Percentiles rank a stretch among this genome's conserved stretches.
These are phyloP conservation scores for Tragelaphus buxtoni DNA, from an alignment of 2,113 vertebrate species.

Conservation along the genomic window DNA sequence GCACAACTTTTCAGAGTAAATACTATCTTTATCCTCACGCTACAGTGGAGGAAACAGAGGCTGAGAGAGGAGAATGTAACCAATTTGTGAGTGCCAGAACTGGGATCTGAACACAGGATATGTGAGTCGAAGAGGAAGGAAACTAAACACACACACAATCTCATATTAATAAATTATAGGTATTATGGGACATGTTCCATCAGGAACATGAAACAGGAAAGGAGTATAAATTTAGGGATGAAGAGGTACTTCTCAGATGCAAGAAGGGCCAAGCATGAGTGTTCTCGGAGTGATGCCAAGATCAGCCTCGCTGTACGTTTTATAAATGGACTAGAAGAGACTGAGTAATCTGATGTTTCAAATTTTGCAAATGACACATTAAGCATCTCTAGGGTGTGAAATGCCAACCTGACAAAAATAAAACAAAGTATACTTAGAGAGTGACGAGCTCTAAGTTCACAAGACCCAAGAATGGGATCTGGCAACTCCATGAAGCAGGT, in stretches of 20 bases:
- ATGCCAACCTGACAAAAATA: slow-evolving; percentile 73
- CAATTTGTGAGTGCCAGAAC: not conserved
- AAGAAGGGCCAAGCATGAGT: slow-evolving; percentile 14
- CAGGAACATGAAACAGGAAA: not conserved
- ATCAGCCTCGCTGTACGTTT: slow-evolving; percentile 17
- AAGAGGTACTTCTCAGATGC: not conserved
- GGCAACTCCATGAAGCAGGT: slow-evolving; percentile 7
- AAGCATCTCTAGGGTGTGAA: slow-evolving; percentile 65
- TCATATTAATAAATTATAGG: not conserved
- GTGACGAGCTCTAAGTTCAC: slow-evolving; percentile 11
- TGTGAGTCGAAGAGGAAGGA: not conserved
- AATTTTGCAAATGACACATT: slow-evolving; percentile 66
- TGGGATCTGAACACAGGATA: not conserved
- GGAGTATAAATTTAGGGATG: not conserved
- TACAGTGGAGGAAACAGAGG: not conserved
- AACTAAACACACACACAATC: not conserved
- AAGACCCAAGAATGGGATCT: not conserved
- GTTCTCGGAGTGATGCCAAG: slow-evolving; percentile 32
- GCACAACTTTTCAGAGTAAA: not conserved
- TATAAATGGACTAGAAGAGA: slow-evolving; percentile 61
- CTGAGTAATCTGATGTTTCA: slow-evolving; percentile 65
- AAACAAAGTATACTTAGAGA: slow-evolving; percentile 54
- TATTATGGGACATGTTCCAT: not conserved
- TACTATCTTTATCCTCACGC: not conserved
- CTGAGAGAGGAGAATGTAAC: not conserved